Evolutionary conservation across 2,113 vertebrate species (phyloP), one percentile per base, ranked within the genome.

Genomic region (Cochlearius cochlearius): DNA sequence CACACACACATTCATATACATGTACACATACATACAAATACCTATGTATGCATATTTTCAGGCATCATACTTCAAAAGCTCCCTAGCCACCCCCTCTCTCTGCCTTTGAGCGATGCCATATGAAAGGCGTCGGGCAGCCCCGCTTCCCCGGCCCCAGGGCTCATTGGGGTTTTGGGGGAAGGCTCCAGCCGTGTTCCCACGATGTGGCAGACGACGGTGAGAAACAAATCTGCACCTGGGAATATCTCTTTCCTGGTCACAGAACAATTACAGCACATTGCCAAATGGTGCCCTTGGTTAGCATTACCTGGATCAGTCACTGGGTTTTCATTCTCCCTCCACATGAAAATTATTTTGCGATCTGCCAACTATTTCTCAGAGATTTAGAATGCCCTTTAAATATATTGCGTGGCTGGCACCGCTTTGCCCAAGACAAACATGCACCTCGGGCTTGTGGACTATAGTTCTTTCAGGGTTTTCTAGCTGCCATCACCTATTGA

Each of bases 371-470:
- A 66, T 90, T 90, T 82, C 75, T 71, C 55, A 39, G 88, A 90
- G 91, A 87, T 95, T 94, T 89, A 41, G 41, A 55, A 79, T 96
- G 91, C 58, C 94, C 96, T 97, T 97, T 96, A 88, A 88, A 88
- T 79, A 95, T 88, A 94, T 92, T 95, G 80, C 1, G 11, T 85
- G 52, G 26, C 77, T 84, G 88, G 53, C 73, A 92, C 45, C 2
- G 3, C 64, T 92, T 90, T 92, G 63, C 86, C 86, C 77, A 86
- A 56, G 92, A 74, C 77, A 97, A 97, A 96, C 72, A 90, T 4
- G 29, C 34, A 56, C 34, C 71, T 96, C 52, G 66, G 81, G 36
- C 59, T 91, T 62, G 55, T 29, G 32, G 71, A 49, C 88, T 85
- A 52, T 77, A 89, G 79, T 92, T 91, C 80, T 85, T 76, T 15